Conservation (phyloP, 2,888 invertebrate genomes). For the Tenthredo scrophulariae region DNA sequence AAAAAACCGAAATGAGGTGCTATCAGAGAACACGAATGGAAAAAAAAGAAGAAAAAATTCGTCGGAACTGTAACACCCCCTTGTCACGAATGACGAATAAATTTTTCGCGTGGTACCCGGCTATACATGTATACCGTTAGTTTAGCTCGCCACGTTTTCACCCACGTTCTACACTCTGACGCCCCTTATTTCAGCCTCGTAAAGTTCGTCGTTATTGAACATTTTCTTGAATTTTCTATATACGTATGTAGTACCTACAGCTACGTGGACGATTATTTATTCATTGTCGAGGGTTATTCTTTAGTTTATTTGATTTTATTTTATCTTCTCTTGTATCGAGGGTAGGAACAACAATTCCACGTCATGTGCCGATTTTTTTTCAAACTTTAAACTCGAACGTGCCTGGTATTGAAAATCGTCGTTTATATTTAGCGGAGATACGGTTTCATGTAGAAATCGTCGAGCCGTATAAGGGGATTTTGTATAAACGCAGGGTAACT, state of each 20-base stretch:
- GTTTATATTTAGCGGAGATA: not conserved
- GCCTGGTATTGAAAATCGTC: not conserved
- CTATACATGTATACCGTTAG: not conserved
- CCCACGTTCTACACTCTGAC: not conserved
- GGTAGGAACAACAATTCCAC: not conserved
- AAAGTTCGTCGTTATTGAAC: conserved; percentile 11
- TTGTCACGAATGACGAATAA: conserved; percentile 22
- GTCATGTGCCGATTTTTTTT: not conserved
- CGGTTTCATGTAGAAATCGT: not conserved
- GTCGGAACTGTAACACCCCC: not conserved
- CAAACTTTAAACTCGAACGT: not conserved
- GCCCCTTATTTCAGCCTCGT: not conserved
- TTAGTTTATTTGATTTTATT: not conserved
- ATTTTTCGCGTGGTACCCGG: not conserved
- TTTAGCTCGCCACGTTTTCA: not conserved
- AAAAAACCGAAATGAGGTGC: too few relatives aligned
- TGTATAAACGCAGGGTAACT: not conserved
- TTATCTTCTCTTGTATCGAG: not conserved
- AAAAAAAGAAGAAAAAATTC: not conserved
- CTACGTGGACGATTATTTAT: not conserved
- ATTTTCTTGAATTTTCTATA: conserved; percentile 5
- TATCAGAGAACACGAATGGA: too few relatives aligned
- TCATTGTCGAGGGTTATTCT: not conserved
- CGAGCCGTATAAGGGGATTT: not conserved
- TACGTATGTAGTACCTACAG: not conserved